Conservation (phyloP, 30 jellyfish, hydroid and myxozoan genomes). For the Aurelia sp. region DNA sequence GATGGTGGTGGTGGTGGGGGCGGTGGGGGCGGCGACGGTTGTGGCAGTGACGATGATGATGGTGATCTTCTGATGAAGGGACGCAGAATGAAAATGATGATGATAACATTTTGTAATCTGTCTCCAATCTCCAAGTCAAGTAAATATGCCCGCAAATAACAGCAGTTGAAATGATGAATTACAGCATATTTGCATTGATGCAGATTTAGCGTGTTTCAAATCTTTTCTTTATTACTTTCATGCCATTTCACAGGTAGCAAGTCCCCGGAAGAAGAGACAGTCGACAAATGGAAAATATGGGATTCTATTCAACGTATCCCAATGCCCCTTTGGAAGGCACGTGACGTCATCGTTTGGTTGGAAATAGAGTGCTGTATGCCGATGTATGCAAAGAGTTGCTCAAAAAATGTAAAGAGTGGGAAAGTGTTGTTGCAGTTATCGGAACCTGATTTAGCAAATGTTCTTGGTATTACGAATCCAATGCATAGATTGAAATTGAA, state of each 20-base stretch:
- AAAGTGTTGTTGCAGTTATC: constrained; percentile 66
- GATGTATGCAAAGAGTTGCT: constrained; percentile 67
- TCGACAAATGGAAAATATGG: constrained; percentile 82
- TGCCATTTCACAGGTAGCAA: background rate
- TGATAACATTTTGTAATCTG: no score
- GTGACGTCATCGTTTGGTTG: constrained; percentile 81
- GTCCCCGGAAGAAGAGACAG: constrained; percentile 56
- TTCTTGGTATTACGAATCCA: constrained; percentile 66
- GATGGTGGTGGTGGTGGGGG: no score
- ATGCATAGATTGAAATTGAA: constrained; percentile 69
- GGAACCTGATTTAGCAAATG: constrained; percentile 57
- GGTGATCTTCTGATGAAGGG: no score
- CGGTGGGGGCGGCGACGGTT: no score
- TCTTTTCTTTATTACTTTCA: background rate
- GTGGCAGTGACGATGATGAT: no score
- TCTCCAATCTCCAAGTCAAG: no score
- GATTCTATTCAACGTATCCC: constrained; percentile 83
- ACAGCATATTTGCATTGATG: no score
- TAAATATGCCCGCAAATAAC: no score
- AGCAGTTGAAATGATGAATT: no score
- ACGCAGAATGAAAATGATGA: no score
- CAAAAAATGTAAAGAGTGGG: constrained; percentile 72
- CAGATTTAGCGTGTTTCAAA: no score
- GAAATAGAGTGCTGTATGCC: constrained; percentile 88
- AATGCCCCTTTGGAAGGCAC: constrained; percentile 86